Evolutionary conservation across 2,113 vertebrate genomes (phyloP).

Genomic region (Nyctereutes procyonoides): DNA sequence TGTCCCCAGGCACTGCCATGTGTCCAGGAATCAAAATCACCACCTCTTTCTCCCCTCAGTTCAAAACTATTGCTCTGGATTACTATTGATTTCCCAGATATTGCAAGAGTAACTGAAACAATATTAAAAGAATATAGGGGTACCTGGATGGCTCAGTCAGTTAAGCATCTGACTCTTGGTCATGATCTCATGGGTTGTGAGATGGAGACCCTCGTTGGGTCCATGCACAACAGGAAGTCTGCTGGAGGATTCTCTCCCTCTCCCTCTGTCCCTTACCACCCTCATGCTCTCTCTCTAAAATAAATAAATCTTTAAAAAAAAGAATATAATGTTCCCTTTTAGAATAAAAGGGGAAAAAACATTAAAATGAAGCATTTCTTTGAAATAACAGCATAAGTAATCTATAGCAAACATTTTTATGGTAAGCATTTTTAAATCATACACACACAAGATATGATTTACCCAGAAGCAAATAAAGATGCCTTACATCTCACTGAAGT

Average conservation of each 20-base stretch:
- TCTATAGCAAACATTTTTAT: constrained; percentile 43
- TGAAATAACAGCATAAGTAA: background rate
- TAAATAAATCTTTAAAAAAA: background rate
- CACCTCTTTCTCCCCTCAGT: background rate
- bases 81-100: background rate
- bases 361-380: constrained; percentile 30
- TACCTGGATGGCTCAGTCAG: background rate
- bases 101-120: background rate
- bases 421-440: constrained; percentile 56
- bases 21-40: background rate
- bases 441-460: background rate
- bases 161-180: background rate
- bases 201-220: background rate
- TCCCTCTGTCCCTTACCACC: background rate
- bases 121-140: background rate
- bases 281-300: background rate
- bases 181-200: background rate
- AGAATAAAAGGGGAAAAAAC: background rate
- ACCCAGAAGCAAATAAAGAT: background rate
- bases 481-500: constrained; percentile 8
- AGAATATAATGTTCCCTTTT: background rate
- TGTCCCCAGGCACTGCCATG: background rate
- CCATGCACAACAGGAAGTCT: background rate
- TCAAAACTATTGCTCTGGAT: background rate
- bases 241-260: background rate